Evolutionary conservation across 2,797 vertebrate species (phyloP).

Genomic region (Pelodytes ibericus): DNA sequence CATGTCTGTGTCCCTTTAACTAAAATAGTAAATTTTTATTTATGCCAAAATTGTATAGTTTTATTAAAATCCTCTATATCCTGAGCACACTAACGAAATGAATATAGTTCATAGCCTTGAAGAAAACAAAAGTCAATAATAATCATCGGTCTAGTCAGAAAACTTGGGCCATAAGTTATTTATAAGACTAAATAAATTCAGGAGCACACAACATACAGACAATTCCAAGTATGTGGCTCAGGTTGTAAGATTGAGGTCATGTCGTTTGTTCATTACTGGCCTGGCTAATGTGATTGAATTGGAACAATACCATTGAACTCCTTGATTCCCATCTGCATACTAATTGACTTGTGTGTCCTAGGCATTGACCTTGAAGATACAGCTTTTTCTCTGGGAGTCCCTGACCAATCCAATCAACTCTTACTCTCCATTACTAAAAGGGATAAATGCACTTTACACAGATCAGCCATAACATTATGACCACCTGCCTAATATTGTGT

Average conservation of each 20-base stretch:
- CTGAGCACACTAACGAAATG: too few species aligned
- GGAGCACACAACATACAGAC: constrained; percentile 58
- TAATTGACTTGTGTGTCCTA: constrained; percentile 91
- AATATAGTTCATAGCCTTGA: background rate
- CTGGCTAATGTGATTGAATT: constrained; percentile 95
- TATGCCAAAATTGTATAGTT: too few species aligned
- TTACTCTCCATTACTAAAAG: constrained; percentile 60
- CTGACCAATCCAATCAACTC: constrained; percentile 69
- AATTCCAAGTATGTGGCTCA: constrained; percentile 63
- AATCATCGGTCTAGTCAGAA: background rate
- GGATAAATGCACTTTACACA: constrained; percentile 17
- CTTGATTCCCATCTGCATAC: constrained; percentile 91
- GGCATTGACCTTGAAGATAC: constrained; percentile 83
- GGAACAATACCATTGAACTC: constrained; percentile 95
- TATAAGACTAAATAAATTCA: constrained; percentile 36
- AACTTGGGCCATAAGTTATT: constrained; percentile 17
- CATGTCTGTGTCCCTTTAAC: too few species aligned
- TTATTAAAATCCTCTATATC: too few species aligned
- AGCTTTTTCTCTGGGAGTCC: constrained; percentile 65
- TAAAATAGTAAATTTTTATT: too few species aligned
- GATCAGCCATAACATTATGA: too few species aligned
- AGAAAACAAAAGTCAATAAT: background rate
- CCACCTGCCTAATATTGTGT: too few species aligned
- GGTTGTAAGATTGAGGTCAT: constrained; percentile 89
- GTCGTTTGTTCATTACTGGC: constrained; percentile 83